Percentiles rank a stretch among this genome's conserved stretches.
phyloP scores from a whole-genome alignment of 2,888 invertebrate species.

The Tridacna gigas region DNA sequence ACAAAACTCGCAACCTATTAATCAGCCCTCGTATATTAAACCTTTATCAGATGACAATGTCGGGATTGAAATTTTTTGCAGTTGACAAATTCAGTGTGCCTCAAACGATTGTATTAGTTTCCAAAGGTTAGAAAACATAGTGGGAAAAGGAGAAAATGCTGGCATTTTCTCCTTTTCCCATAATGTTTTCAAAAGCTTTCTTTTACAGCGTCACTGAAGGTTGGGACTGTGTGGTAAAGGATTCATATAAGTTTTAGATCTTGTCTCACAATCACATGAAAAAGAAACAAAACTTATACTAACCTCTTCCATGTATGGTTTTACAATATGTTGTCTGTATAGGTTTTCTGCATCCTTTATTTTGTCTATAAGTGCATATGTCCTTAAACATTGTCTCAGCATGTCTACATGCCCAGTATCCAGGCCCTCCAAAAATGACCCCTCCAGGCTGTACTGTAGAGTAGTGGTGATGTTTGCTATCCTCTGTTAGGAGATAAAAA shows the following conservation, averaged over 20 bases:
- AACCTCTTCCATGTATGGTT: slow-evolving; percentile 88
- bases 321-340: slow-evolving; percentile 89
- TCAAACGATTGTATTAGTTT: background rate
- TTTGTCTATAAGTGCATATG: slow-evolving; percentile 89
- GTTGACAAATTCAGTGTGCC: no score
- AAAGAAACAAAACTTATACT: slow-evolving; percentile 16
- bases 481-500: slow-evolving; percentile 71
- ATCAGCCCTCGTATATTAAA: no score
- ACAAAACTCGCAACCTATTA: no score
- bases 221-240: no score
- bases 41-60: no score
- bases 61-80: no score
- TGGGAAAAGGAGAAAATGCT: background rate
- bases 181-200: background rate
- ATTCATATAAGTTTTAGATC: no score
- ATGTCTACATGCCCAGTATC: slow-evolving; percentile 78
- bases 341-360: slow-evolving; percentile 90
- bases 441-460: slow-evolving; percentile 84
- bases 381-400: slow-evolving; percentile 85
- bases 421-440: slow-evolving; percentile 83
- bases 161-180: background rate
- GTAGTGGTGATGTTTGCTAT: slow-evolving; percentile 83
- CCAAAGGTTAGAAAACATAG: background rate
- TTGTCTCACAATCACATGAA: background rate
- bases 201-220: background rate